Base-by-base conservation (phyloP, 1,140 invertebrate genomes). In the Lerema accius region DNA sequence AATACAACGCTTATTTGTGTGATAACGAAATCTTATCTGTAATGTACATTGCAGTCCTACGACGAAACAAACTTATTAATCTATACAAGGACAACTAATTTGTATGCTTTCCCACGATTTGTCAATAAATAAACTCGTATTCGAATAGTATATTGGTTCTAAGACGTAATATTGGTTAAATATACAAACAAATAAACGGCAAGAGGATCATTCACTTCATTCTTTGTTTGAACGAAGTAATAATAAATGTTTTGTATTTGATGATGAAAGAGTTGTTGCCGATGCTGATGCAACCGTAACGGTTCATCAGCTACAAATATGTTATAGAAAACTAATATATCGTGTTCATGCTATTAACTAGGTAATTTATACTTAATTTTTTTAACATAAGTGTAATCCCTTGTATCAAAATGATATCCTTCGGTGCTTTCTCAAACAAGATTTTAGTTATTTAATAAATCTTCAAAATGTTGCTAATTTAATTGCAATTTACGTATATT, bases 61-160 rank as follows among this genome's bases (percentile, higher is more conserved):
- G 11, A 26, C 49, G 26, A 15, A 61, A 48, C 28, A 32, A 43
- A 49, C n/a, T 50, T 61, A 17, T 39, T 50, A 6, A 32, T 43
- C 10, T 50, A 43, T 42, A 45, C 23, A 17, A 19, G 16, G 10
- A 15, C 23, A 56, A n/a, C n/a, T 48, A 58, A 46, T 48, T 51
- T 49, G 51, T 64, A 26, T 55, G n/a, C 50, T 61, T 66, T 61
- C 58, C 58, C 50, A 55, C 56, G 53, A 60, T 66, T 61, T 15
- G 42, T 40, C 60, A 65, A 42, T 51, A 65, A 51, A 59, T 43
- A 46, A 35, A 17, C 11, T 55, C 28, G 14, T 53, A n/a, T 19
- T 39, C 23, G 14, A 39, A 11, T 7, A 16, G 28, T 63, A 53
- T 16, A 46, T 50, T 46, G 13, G 55, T 43, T 65, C 39, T 13